These are phyloP conservation scores for Ypsolopha scabrella DNA, from an alignment of 2,888 invertebrate genomes.

Conservation along the genomic window DNA sequence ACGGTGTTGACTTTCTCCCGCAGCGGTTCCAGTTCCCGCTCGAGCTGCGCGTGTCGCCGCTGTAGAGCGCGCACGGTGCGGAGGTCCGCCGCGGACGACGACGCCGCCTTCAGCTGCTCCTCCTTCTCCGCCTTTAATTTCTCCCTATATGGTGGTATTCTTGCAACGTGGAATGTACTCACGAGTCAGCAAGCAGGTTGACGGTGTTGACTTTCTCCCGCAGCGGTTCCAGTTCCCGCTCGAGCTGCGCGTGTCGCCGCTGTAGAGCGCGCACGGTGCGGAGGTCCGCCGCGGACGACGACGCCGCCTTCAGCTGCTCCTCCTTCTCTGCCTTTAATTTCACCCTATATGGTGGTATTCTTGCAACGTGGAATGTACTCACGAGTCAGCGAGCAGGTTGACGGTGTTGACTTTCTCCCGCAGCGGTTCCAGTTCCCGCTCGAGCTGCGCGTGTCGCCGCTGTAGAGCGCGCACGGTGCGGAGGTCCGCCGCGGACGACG, in stretches of 20 bases:
- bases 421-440: slow-evolving; percentile 94
- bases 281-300: slow-evolving; percentile 84
- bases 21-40: slow-evolving; percentile 94
- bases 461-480: slow-evolving; percentile 93
- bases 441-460: slow-evolving; percentile 91
- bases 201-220: slow-evolving; percentile 94
- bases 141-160: no score
- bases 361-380: no score
- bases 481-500: slow-evolving; percentile 84
- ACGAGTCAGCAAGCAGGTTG: slow-evolving; percentile 86
- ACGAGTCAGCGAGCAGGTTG: slow-evolving; percentile 86
- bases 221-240: slow-evolving; percentile 94
- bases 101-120: slow-evolving; percentile 84
- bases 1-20: slow-evolving; percentile 94
- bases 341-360: no score
- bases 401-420: slow-evolving; percentile 94
- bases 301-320: slow-evolving; percentile 84
- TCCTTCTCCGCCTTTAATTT: slow-evolving; percentile 99
- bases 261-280: slow-evolving; percentile 93
- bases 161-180: no score
- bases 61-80: slow-evolving; percentile 93
- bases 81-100: slow-evolving; percentile 84
- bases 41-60: slow-evolving; percentile 91
- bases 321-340: slow-evolving; percentile 99
- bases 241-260: slow-evolving; percentile 91